Conservation (phyloP, 2,113 vertebrate genomes). For the Semicossyphus pulcher region DNA sequence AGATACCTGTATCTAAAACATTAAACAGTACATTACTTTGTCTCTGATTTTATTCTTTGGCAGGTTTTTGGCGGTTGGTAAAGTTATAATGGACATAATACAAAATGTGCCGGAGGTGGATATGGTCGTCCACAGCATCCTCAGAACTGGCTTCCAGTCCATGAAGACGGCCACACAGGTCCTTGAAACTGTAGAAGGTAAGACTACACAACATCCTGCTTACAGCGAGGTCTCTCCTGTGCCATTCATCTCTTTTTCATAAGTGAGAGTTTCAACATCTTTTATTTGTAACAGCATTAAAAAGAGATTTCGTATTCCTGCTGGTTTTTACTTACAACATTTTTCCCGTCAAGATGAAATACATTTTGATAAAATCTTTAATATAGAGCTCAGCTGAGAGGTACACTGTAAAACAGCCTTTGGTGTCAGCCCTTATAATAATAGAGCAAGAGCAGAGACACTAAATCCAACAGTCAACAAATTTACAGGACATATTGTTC, state of each 20-base stretch:
- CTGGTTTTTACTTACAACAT: no score
- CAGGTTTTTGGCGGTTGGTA: conserved; percentile 75
- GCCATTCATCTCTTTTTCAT: not conserved
- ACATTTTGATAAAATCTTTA: no score
- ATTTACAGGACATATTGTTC: not conserved
- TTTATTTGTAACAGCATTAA: not conserved
- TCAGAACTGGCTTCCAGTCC: conserved; percentile 62
- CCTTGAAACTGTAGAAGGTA: conserved; percentile 68
- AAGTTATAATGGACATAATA: conserved; percentile 63
- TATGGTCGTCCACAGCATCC: conserved; percentile 46
- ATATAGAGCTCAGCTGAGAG: no score
- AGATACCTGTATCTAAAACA: not conserved
- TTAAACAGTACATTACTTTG: not conserved
- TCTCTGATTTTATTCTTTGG: conserved; percentile 4
- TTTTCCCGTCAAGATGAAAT: no score
- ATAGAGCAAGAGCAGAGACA: not conserved
- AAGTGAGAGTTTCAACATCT: not conserved
- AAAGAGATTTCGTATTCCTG: no score
- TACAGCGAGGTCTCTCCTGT: not conserved
- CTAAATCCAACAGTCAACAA: not conserved
- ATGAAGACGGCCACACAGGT: conserved; percentile 60
- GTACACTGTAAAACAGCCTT: not conserved
- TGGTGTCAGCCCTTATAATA: not conserved
- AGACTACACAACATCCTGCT: conserved; percentile 3
- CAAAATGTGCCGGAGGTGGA: conserved; percentile 62